These are phyloP conservation scores for Frieseomelitta varia DNA, from an alignment of 1,140 invertebrate genomes.

Conservation along the genomic window DNA sequence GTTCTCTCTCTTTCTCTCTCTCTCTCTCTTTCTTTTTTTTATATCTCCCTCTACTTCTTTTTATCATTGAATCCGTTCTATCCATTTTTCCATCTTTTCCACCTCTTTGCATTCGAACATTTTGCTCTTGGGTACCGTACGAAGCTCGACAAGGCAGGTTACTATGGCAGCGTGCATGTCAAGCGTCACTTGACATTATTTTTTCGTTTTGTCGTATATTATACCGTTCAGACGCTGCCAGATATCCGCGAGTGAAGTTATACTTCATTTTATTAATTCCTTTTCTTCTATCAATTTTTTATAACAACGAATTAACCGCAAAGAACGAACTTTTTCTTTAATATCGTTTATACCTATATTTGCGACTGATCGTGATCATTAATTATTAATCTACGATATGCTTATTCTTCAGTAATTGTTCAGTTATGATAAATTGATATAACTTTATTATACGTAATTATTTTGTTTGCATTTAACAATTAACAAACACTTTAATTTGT, in stretches of 20 bases:
- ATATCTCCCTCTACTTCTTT: not conserved
- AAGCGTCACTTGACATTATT: slow-evolving; percentile 33
- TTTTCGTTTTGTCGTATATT: slow-evolving; percentile 7
- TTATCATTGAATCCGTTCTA: slow-evolving; percentile 13
- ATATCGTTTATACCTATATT: not conserved
- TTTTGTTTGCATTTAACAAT: not conserved
- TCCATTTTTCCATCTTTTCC: slow-evolving; percentile 38
- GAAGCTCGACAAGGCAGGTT: slow-evolving; percentile 2
- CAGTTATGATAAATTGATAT: not conserved
- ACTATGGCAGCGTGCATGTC: not conserved
- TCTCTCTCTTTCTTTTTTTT: too few relatives aligned
- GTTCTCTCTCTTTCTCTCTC: not conserved
- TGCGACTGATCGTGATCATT: not conserved
- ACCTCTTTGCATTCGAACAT: not conserved
- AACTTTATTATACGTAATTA: not conserved
- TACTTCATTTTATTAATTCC: not conserved
- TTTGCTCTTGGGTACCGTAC: not conserved
- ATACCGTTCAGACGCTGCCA: not conserved
- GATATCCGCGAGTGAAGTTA: not conserved
- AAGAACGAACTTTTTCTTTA: not conserved
- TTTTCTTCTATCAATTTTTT: not conserved
- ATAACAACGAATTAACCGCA: not conserved
- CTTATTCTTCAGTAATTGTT: not conserved
- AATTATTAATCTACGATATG: not conserved
- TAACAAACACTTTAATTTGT: too few relatives aligned